Percentiles rank a stretch among this genome's conserved stretches.
Conservation (phyloP, 1,140 invertebrate species). For the Drosophila suzukii region DNA sequence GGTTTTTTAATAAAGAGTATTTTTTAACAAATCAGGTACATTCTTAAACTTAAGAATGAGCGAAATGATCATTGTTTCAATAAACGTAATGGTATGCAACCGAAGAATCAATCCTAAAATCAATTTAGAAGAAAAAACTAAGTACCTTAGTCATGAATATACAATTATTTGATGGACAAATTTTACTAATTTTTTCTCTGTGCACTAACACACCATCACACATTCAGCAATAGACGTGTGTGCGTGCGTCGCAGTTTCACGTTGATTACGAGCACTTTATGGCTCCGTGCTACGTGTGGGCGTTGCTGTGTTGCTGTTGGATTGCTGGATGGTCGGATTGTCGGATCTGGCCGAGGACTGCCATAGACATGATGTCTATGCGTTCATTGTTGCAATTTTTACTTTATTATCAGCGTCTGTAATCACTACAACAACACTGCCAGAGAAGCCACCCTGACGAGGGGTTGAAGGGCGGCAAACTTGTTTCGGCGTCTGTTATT, state of each 20-base stretch:
- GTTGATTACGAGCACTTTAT: conserved; percentile 82
- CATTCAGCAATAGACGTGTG: conserved; percentile 23
- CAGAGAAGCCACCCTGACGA: neutral
- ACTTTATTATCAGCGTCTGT: conserved; percentile 64
- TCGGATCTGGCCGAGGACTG: conserved; percentile 10
- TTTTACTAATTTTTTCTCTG: neutral
- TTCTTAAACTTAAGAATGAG: too few species aligned
- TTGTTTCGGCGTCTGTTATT: conserved; percentile 53
- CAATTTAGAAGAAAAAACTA: too few species aligned
- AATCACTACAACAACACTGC: conserved; percentile 36
- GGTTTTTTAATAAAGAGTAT: too few species aligned
- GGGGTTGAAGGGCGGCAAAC: conserved; percentile 25
- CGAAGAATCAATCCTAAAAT: too few species aligned
- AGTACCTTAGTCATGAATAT: neutral
- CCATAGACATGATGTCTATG: conserved; percentile 60
- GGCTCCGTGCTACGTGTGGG: conserved; percentile 73
- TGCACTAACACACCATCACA: conserved; percentile 9
- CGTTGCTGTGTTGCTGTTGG: conserved; percentile 46
- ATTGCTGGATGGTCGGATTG: neutral
- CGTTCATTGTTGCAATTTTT: conserved; percentile 72
- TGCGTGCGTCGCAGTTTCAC: conserved; percentile 69
- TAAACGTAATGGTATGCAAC: too few species aligned
- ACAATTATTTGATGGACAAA: too few species aligned
- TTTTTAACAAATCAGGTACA: too few species aligned
- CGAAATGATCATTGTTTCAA: too few species aligned